These are phyloP conservation scores for Acanthurus lineatus DNA, from an alignment of 2,797 vertebrate species.

Conservation along the genomic window DNA sequence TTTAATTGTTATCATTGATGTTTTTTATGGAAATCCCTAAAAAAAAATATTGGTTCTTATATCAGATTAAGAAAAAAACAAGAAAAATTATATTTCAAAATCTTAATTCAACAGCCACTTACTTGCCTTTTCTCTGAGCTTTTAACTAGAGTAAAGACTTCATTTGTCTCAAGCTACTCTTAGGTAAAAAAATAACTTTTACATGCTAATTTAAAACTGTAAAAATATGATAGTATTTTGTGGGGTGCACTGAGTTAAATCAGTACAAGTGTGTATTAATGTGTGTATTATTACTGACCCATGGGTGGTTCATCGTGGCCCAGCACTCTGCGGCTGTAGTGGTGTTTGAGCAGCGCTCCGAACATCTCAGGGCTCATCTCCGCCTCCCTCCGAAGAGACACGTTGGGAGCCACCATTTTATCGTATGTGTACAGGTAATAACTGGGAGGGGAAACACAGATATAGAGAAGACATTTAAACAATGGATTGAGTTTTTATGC, in stretches of 20 bases:
- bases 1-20: not conserved
- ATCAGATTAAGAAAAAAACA: not conserved
- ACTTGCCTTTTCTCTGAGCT: not conserved
- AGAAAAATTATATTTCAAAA: not conserved
- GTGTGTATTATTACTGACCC: conserved; percentile 76
- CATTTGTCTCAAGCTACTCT: not conserved
- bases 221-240: not conserved
- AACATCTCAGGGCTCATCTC: conserved; percentile 83
- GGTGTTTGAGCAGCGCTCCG: conserved; percentile 85
- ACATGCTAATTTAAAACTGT: too few relatives aligned
- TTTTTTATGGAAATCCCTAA: not conserved
- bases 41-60: not conserved
- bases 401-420: conserved; percentile 97
- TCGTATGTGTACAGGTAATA: conserved; percentile 98
- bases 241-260: too few relatives aligned
- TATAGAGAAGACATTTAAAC: conserved; percentile 20
- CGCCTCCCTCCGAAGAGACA: conserved; percentile 87
- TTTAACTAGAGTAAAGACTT: not conserved
- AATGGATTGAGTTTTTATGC: not conserved
- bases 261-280: not conserved
- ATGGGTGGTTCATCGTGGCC: conserved; percentile 78
- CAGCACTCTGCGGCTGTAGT: conserved; percentile 79
- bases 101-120: not conserved
- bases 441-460: conserved; percentile 75
- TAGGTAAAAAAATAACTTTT: too few relatives aligned